Percentiles rank a stretch among this genome's conserved stretches.
phyloP scores from a whole-genome alignment of 2,888 invertebrate species.

The Sycophila texana region DNA sequence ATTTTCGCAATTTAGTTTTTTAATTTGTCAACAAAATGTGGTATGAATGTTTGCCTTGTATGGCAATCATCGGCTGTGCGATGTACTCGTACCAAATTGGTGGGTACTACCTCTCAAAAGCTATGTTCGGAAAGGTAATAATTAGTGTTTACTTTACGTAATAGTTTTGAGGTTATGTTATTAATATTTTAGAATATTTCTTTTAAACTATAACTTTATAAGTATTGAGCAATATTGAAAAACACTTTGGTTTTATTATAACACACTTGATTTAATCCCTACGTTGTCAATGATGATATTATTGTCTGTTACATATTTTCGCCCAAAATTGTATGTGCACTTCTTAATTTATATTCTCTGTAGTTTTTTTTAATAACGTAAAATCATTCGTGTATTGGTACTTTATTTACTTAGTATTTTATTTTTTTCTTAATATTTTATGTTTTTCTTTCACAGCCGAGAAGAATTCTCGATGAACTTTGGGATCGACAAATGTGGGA shows the following conservation, averaged over 20 bases:
- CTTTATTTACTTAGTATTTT: slow-evolving; percentile 7
- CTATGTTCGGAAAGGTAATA: slow-evolving; percentile 60
- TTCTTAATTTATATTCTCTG: neutral
- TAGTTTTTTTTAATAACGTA: neutral
- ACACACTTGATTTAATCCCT: slow-evolving; percentile 2
- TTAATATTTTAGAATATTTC: neutral
- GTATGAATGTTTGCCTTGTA: slow-evolving; percentile 64
- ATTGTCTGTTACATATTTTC: neutral
- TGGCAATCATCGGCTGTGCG: slow-evolving; percentile 54
- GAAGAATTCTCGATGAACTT: slow-evolving; percentile 14
- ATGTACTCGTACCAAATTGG: slow-evolving; percentile 50
- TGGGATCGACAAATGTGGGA: slow-evolving; percentile 39
- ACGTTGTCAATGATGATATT: neutral
- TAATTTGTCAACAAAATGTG: slow-evolving; percentile 62
- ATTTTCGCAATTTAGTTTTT: slow-evolving; percentile 17
- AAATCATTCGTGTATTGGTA: slow-evolving; percentile 12
- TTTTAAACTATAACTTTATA: neutral
- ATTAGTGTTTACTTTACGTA: slow-evolving; percentile 39
- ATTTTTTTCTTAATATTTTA: neutral
- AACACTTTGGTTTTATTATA: neutral
- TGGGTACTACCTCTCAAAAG: slow-evolving; percentile 43
- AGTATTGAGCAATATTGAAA: neutral
- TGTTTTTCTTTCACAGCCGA: slow-evolving; percentile 45
- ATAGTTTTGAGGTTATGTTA: slow-evolving; percentile 35
- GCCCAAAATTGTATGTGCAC: neutral